These are phyloP conservation scores for Manacus vitellinus DNA, from an alignment of 2,113 vertebrate genomes.

Conservation along the genomic window DNA sequence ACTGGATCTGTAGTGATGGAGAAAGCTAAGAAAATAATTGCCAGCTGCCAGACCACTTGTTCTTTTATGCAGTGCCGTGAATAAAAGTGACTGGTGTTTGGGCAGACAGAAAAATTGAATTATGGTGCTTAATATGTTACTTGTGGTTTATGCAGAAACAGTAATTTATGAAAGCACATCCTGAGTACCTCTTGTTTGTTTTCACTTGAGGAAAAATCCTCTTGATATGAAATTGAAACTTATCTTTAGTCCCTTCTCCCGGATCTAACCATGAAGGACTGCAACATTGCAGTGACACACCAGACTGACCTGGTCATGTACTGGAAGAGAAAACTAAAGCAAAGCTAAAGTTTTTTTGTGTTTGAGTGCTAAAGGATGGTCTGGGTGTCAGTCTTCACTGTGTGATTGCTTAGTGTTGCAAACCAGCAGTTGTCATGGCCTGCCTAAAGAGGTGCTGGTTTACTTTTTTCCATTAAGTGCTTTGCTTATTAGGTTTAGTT, in stretches of 20 bases:
- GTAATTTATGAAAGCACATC: background rate
- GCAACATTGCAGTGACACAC: fast-evolving
- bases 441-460: background rate
- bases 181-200: background rate
- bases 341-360: background rate
- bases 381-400: background rate
- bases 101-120: slow-evolving; percentile 39
- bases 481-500: background rate
- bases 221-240: background rate
- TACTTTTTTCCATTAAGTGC: background rate
- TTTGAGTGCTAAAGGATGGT: background rate
- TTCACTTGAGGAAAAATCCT: background rate
- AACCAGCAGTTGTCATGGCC: background rate
- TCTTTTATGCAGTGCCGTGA: fast-evolving
- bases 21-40: background rate
- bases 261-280: background rate
- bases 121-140: slow-evolving; percentile 32
- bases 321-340: background rate
- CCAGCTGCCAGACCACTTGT: background rate
- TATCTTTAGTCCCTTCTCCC: background rate
- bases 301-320: background rate
- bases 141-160: slow-evolving; percentile 14
- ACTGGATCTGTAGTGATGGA: background rate
- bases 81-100: background rate
- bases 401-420: background rate